A percentile compares a stretch with the other conserved stretches of the same genome.
phyloP scores from a whole-genome alignment of 2,888 invertebrate genomes.

The Luperina nickerlii region DNA sequence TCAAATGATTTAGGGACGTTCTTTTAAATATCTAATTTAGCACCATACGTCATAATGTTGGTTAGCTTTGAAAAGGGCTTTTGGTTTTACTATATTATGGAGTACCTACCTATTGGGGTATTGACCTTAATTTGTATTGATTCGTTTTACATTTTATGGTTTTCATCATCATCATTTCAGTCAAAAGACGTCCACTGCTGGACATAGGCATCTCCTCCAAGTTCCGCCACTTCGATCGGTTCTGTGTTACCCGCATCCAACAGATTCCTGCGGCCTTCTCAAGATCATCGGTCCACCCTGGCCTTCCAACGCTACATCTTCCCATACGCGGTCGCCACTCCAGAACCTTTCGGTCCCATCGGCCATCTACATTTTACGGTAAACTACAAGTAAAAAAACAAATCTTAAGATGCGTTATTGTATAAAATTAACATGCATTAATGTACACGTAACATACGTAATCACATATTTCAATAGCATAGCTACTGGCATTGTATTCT shows the following conservation, averaged over 20 bases:
- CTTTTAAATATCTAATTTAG: constrained; percentile 44
- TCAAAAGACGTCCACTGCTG: no score
- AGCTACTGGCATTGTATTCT: constrained; percentile 37
- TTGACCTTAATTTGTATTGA: not conserved
- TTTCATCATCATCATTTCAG: no score
- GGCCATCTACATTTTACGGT: no score
- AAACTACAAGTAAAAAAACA: not conserved
- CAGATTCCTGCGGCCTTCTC: no score
- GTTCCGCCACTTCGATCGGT: no score
- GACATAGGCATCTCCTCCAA: no score
- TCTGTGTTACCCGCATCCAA: no score
- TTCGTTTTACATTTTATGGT: not conserved
- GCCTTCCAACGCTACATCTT: no score
- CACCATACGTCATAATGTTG: constrained; percentile 5
- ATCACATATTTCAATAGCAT: constrained; percentile 17
- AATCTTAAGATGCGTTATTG: constrained; percentile 8
- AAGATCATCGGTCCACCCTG: no score
- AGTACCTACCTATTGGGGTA: not conserved
- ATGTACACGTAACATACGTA: constrained; percentile 15
- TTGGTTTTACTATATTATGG: not conserved
- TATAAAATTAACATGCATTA: constrained; percentile 28
- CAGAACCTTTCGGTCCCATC: no score
- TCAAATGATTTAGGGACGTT: constrained; percentile 63
- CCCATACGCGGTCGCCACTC: no score
- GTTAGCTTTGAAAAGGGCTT: not conserved